Evolutionary conservation across 2,888 invertebrate species (phyloP).

Genomic region (Chorisops tibialis): DNA sequence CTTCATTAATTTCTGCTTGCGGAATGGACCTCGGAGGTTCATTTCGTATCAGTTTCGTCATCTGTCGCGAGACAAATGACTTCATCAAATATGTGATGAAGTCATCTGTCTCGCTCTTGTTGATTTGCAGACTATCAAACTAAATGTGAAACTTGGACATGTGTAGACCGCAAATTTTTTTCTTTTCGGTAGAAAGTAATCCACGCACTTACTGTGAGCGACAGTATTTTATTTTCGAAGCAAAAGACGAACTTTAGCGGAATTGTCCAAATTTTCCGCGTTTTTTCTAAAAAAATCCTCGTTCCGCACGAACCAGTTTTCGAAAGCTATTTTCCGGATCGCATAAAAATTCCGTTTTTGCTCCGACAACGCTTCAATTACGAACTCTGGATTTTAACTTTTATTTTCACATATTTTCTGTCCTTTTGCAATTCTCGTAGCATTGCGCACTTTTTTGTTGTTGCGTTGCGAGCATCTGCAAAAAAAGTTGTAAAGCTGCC

Average conservation of each 20-base stretch:
- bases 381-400: conserved; percentile 34
- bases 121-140: conserved; percentile 32
- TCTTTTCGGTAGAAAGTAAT: background rate
- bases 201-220: conserved; percentile 22
- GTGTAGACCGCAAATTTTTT: conserved; percentile 7
- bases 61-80: too few relatives aligned
- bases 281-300: conserved; percentile 3
- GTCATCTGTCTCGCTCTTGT: conserved; percentile 29
- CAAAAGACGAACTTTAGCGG: conserved; percentile 32
- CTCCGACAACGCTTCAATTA: background rate
- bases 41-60: too few relatives aligned
- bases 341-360: background rate
- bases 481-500: background rate
- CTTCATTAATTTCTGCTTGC: too few relatives aligned
- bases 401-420: background rate
- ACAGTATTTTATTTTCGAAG: conserved; percentile 28
- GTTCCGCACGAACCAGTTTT: background rate
- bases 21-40: too few relatives aligned
- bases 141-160: conserved; percentile 32
- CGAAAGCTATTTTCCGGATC: background rate
- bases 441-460: background rate
- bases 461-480: background rate
- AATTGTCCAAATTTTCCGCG: conserved; percentile 28
- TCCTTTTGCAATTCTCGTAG: background rate
- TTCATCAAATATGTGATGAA: conserved; percentile 32